Base-by-base conservation (phyloP, 1,140 invertebrate species). In the Brachionus plicatilis region DNA sequence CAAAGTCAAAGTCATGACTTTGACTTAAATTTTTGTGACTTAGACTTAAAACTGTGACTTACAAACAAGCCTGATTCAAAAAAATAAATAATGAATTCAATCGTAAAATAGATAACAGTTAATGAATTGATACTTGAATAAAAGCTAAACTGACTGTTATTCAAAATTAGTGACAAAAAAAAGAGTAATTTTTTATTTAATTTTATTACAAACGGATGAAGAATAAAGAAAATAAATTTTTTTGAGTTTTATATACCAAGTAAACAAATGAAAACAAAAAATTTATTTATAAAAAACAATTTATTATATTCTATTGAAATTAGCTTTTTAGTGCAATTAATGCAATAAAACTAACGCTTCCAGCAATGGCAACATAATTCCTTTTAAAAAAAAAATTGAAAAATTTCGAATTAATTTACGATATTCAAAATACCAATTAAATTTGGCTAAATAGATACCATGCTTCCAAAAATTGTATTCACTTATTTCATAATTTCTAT, bases 381-480 rank as follows among this genome's bases (percentile, higher is more conserved):
- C 66, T 68, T 68, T 9, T 1, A 20, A 6, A 53, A 53, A 56
- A 56, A 17, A 24, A 60, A 8, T 60, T 20, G 1, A 7, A 17
- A 60, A 20, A 37, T 7, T 37, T 37, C 8, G 9, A 20, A 24
- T 60, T 20, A 60, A 60, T 17, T 0, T 9, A 9, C 3, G 6
- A 4, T 33, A 9, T 37, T 12, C 9, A 68, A 33, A 9, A 6
- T 72, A 72, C 68, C 29, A 72, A 72, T 72, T 72, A 45, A 50
- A 50, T 47, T 76, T 53, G 8, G 27, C 50, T 11, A 43, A 43
- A 75, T 75, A 75, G 14, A 76, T 47, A 17, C 72, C 45, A 50
- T 76, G 72, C 47, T 76, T 76, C 72, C 72, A 76, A 12, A 50
- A 76, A 50, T 11, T 27, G 47, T 76, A 76, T 20, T 76, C 27